Conservation (phyloP, 1,140 invertebrate species). For the Drosophila truncata region DNA sequence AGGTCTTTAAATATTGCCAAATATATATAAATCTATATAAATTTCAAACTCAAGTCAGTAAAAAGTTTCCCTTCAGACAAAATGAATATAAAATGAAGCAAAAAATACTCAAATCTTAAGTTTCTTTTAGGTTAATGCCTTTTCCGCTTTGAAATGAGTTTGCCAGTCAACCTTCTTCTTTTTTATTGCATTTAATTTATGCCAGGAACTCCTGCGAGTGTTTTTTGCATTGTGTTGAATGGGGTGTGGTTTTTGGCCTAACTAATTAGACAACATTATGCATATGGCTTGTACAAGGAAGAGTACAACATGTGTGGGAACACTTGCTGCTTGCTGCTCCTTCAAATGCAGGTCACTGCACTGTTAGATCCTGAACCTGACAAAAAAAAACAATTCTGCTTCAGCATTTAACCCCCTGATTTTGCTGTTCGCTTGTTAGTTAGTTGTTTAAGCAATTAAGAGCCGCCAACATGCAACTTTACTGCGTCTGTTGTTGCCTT, state of each 20-base stretch:
- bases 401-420: background rate
- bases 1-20: background rate
- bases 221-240: background rate
- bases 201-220: background rate
- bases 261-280: slow-evolving; percentile 50
- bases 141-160: background rate
- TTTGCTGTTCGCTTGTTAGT: slow-evolving; percentile 60
- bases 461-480: slow-evolving; percentile 64
- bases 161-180: background rate
- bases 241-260: slow-evolving; percentile 24
- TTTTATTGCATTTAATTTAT: slow-evolving; percentile 20
- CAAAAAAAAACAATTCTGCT: background rate
- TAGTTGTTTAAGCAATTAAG: slow-evolving; percentile 76
- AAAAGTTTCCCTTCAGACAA: background rate
- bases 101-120: background rate
- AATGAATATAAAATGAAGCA: background rate
- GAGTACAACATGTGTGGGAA: slow-evolving; percentile 19
- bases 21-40: background rate
- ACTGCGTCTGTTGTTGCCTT: slow-evolving; percentile 20
- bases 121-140: slow-evolving; percentile 7
- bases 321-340: slow-evolving; percentile 22
- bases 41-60: background rate
- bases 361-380: slow-evolving; percentile 20
- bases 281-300: slow-evolving; percentile 6
- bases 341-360: slow-evolving; percentile 43